Base-by-base conservation (phyloP, 2,888 invertebrate genomes). In the Agrochola macilenta region DNA sequence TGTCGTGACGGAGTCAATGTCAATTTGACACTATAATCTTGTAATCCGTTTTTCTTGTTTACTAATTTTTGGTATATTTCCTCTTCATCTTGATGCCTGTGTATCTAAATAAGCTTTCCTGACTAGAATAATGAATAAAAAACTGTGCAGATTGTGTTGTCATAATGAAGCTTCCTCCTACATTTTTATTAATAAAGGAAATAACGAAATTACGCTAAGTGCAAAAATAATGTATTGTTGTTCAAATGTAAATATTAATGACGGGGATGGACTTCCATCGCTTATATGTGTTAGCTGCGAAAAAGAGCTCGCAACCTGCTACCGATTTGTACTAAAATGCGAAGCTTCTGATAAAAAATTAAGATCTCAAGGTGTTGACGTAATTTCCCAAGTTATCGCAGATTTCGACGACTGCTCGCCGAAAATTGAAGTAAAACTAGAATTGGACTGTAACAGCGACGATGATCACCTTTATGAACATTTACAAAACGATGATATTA, bases 221-320 rank as follows among this genome's bases (percentile, higher is more conserved):
- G 81, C 81, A 35, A 95, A 94, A 91, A 92, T 96, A 76, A 90
- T 91, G 87, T 89, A 92, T 82, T 95, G 94, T 83, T 95, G 95
- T 87, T 79, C 89, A 49, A 93, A 92, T 72, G 57, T 95, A 54
- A 85, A 72, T 66, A 87, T 95, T 35, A 69, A 82, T 52, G 88
- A 93, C 77, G 90, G 89, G 9, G 96, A 96, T 79, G 93, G 93
- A 9, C 86, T 95, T 35, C 95, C 96, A 0, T 61, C 89, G 0
- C 66, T 84, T 72, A 91, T 96, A 43, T 96, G 96, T 80, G 69
- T 69, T 5, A 65, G 43, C 17, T 96, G 96, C 82, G 90, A 93
- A 35, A 79, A 79, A 30, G 91, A 94, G 64, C 89, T 96, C 3
- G 72, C 88, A 9, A 60, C 80, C 4, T 91, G 93, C 63, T 95